phyloP scores from a whole-genome alignment of 2,113 vertebrate genomes.

The Chroicocephalus ridibundus region DNA sequence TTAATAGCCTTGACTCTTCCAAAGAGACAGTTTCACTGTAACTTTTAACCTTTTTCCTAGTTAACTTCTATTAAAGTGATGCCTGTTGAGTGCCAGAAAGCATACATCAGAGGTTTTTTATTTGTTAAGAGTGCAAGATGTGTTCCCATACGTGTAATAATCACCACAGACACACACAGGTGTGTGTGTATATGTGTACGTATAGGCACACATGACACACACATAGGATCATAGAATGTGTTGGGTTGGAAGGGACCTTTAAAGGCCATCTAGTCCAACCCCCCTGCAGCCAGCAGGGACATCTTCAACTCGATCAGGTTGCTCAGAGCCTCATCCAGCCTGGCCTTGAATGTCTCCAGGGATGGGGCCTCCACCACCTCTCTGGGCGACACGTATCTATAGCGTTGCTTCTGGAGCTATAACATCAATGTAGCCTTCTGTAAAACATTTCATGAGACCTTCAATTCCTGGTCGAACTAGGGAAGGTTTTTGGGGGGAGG shows the following conservation, averaged over 20 bases:
- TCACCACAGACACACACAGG: not conserved
- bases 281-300: too few species aligned
- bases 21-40: not conserved
- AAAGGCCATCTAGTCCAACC: too few species aligned
- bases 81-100: not conserved
- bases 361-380: too few species aligned
- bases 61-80: not conserved
- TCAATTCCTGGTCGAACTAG: not conserved
- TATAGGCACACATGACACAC: rapidly evolving
- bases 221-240: too few species aligned
- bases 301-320: too few species aligned
- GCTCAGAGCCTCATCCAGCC: too few species aligned
- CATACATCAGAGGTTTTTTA: not conserved
- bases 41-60: not conserved
- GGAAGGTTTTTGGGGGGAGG: not conserved
- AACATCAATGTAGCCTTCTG: not conserved
- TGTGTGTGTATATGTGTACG: not conserved
- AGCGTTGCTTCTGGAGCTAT: not conserved
- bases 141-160: not conserved
- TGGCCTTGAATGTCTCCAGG: too few species aligned
- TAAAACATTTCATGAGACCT: not conserved
- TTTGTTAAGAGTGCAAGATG: not conserved
- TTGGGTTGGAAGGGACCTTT: too few species aligned
- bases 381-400: too few species aligned
- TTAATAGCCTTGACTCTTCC: not conserved